Evolutionary conservation across 1,140 invertebrate genomes (phyloP), one percentile per base, ranked within the genome.

Genomic region (Contarinia nasturtii): DNA sequence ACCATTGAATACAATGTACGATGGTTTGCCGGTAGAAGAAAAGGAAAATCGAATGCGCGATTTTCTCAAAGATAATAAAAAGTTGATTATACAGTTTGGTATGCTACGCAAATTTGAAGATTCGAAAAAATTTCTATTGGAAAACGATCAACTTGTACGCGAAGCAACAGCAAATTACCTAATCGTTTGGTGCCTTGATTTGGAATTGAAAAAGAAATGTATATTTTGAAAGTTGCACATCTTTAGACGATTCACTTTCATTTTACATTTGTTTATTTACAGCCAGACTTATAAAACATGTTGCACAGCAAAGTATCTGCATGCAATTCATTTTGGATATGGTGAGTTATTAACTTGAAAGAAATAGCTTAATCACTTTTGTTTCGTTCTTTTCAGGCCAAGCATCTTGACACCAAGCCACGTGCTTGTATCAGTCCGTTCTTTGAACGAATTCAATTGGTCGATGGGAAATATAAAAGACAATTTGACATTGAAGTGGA

Each of bases 311-410:
- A 66, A 87, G 85, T 44, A 98, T 98, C 58, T 94, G 92, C 53
- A 92, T 99, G 82, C 94, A 99, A 66, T 99, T 96, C 61, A 91
- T 98, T 50, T 69, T 99, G 47, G 94, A 99, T 66, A 66, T 99
- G 36, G 27, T 27, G 27, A 27, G 27, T 27, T 27, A 10, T n/a
- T n/a, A n/a, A n/a, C n/a, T n/a, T n/a, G n/a, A n/a, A n/a, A n/a
- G n/a, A n/a, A n/a, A n/a, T n/a, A n/a, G n/a, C n/a, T n/a, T n/a
- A n/a, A n/a, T n/a, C n/a, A n/a, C n/a, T n/a, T n/a, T n/a, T n/a
- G n/a, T n/a, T n/a, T n/a, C n/a, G n/a, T n/a, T n/a, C n/a, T n/a
- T n/a, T n/a, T n/a, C n/a, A n/a, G n/a, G n/a, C n/a, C 67, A 99
- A 99, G 76, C 88, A 93, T 58, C 67, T 98, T 27, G 82, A 96